Evolutionary conservation across 2,888 invertebrate genomes (phyloP).

Genomic region (Minunthozetes semirufus): DNA sequence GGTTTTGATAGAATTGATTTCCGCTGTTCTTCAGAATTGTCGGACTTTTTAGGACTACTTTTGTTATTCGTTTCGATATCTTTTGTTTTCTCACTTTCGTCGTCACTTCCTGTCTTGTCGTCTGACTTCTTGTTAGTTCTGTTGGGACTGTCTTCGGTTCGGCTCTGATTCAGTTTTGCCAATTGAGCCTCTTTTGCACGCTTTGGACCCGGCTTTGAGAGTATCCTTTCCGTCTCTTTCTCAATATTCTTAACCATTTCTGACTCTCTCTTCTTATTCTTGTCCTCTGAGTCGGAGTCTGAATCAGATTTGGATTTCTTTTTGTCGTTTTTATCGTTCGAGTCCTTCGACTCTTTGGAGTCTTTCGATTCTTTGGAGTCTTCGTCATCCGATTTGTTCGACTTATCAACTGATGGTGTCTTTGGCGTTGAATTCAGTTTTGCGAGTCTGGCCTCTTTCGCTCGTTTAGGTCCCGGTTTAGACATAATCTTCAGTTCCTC

Average conservation of each 20-base stretch:
- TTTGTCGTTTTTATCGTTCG: no score
- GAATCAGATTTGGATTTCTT: not conserved
- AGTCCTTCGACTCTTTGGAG: no score
- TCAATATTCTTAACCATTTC: not conserved
- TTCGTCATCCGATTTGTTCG: no score
- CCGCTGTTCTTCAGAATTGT: not conserved
- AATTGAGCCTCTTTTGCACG: slow-evolving; percentile 3
- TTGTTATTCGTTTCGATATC: no score
- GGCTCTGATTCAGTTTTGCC: not conserved
- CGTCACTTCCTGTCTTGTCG: not conserved
- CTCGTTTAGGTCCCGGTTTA: not conserved
- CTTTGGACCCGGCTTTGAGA: not conserved
- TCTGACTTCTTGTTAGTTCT: not conserved
- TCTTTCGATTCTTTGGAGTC: no score
- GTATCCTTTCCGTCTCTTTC: not conserved
- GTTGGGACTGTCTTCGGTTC: not conserved
- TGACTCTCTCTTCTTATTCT: not conserved
- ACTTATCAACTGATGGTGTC: no score
- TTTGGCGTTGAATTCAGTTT: not conserved
- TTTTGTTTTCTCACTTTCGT: not conserved
- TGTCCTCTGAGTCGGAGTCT: not conserved
- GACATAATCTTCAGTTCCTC: not conserved
- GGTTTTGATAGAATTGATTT: not conserved
- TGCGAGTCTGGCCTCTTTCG: not conserved
- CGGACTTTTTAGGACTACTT: not conserved